These are phyloP conservation scores for Drosophila stalkeri DNA, from an alignment of 2,888 invertebrate genomes.

Conservation along the genomic window DNA sequence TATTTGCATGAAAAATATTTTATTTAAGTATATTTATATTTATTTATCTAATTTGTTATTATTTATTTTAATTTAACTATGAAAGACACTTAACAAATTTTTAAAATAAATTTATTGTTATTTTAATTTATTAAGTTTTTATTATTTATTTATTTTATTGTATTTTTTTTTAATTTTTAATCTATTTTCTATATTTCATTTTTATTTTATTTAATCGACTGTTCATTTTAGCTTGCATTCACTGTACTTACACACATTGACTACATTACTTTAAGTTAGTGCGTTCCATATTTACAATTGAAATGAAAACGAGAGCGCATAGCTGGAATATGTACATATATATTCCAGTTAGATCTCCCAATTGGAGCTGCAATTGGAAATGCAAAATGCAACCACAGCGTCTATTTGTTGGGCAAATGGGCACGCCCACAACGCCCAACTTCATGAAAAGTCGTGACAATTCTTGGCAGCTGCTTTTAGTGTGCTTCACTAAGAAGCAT, in stretches of 20 bases:
- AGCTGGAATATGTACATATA: constrained; percentile 9
- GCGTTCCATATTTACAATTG: constrained; percentile 35
- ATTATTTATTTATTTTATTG: background rate
- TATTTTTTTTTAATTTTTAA: background rate
- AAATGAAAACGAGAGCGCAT: constrained; percentile 55
- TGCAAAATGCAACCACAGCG: constrained; percentile 74
- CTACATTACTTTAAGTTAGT: constrained; percentile 12
- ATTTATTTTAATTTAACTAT: no score
- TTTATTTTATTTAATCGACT: background rate
- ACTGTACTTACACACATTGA: constrained; percentile 23
- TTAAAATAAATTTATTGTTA: background rate
- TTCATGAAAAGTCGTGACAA: constrained; percentile 71
- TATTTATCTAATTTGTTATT: background rate
- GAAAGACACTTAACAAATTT: no score
- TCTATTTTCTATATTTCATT: background rate
- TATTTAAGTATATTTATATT: no score
- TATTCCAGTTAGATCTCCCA: background rate
- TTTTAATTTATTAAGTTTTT: no score
- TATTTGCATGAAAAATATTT: no score
- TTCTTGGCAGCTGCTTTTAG: constrained; percentile 73
- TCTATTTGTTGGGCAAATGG: constrained; percentile 78
- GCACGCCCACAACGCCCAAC: constrained; percentile 56
- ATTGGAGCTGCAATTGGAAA: constrained; percentile 42
- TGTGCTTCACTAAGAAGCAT: constrained; percentile 44
- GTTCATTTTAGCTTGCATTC: background rate